Percentiles rank a stretch among this genome's conserved stretches.
phyloP scores from a whole-genome alignment of 2,797 vertebrate species.

The Bothrops alternatus region DNA sequence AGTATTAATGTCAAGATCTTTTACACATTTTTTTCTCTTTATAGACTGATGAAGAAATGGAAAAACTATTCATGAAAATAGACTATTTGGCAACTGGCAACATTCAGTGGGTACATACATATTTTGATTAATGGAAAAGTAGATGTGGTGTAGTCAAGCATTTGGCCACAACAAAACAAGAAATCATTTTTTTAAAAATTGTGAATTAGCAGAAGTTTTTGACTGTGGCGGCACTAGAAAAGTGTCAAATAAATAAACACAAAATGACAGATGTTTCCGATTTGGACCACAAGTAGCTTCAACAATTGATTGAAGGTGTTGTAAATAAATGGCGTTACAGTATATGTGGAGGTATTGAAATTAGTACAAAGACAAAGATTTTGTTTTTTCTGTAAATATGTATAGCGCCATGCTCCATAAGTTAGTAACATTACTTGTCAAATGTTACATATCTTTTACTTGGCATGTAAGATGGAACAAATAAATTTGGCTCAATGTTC shows the following conservation, averaged over 20 bases:
- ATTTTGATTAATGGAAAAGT: not conserved
- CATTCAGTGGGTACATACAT: constrained; percentile 75
- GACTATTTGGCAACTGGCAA: constrained; percentile 71
- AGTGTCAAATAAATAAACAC: not conserved
- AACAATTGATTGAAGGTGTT: not conserved
- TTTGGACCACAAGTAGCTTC: not conserved
- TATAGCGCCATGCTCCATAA: not conserved
- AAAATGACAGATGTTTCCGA: not conserved
- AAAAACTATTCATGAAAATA: constrained; percentile 79
- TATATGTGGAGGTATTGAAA: not conserved
- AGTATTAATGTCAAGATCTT: not conserved
- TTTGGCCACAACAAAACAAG: not conserved
- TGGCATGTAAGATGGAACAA: not conserved
- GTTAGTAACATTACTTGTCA: not conserved
- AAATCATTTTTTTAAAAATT: not conserved
- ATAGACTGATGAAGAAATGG: constrained; percentile 74
- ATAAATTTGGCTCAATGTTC: not conserved
- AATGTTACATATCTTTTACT: not conserved
- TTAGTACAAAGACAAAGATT: not conserved
- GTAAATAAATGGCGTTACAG: not conserved
- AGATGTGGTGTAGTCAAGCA: not conserved
- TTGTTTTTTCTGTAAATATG: not conserved
- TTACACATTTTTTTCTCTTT: not conserved
- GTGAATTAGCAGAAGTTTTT: not conserved
- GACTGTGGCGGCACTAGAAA: not conserved